Percentiles rank a stretch among this genome's conserved stretches.
Conservation (phyloP, 2,797 vertebrate species). For the Rhinella marina region DNA sequence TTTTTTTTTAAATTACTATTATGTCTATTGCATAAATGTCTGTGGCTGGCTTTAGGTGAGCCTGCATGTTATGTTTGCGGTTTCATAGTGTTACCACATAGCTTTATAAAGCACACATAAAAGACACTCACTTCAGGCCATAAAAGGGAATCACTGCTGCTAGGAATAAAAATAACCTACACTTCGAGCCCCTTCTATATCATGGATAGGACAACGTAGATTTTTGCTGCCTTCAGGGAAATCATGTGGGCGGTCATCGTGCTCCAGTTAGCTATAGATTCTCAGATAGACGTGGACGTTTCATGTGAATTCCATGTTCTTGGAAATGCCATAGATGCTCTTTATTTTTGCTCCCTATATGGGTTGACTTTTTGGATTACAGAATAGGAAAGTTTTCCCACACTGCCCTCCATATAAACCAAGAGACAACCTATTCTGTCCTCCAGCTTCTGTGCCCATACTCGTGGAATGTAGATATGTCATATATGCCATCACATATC, state of each 20-base stretch:
- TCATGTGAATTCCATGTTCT: background rate
- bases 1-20: no score
- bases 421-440: background rate
- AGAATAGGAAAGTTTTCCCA: background rate
- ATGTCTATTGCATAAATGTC: background rate
- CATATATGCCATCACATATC: background rate
- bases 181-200: constrained; percentile 21
- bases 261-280: background rate
- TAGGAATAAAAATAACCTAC: constrained; percentile 44
- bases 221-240: constrained; percentile 37
- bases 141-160: constrained; percentile 46
- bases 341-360: constrained; percentile 10
- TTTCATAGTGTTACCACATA: constrained; percentile 5
- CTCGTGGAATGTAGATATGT: background rate
- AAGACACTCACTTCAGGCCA: constrained; percentile 28
- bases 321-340: background rate
- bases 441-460: background rate
- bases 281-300: background rate
- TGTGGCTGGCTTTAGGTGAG: constrained; percentile 6
- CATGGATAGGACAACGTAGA: background rate
- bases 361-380: background rate
- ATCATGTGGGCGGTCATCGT: background rate
- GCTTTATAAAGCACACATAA: constrained; percentile 32
- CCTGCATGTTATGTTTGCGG: background rate
- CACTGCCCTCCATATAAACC: background rate